phyloP scores from a whole-genome alignment of 2,888 invertebrate genomes.

The Brenthis ino region DNA sequence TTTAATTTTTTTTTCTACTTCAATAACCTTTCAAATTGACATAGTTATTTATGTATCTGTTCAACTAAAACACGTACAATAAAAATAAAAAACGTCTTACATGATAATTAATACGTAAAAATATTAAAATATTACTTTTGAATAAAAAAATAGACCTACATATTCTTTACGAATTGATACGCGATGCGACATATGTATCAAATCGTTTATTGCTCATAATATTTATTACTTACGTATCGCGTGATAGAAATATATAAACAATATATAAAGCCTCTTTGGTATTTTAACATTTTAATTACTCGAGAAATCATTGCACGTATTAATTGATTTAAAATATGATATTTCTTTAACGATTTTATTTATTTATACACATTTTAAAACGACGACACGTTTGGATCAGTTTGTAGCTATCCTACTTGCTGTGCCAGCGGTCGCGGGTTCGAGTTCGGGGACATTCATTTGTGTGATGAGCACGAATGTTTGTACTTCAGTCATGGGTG shows the following conservation, averaged over 20 bases:
- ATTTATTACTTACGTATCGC: slow-evolving; percentile 7
- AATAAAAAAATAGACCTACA: slow-evolving; percentile 4
- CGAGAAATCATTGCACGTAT: not conserved
- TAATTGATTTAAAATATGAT: not conserved
- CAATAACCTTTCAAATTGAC: too few relatives aligned
- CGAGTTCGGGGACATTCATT: too few relatives aligned
- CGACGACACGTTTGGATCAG: too few relatives aligned
- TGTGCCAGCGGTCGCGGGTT: too few relatives aligned
- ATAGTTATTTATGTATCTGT: not conserved
- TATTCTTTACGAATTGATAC: not conserved
- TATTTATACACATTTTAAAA: too few relatives aligned
- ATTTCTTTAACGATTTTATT: too few relatives aligned
- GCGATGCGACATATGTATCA: not conserved
- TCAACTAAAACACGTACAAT: not conserved
- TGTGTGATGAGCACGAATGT: too few relatives aligned
- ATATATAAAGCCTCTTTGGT: slow-evolving; percentile 13
- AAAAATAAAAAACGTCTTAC: too few relatives aligned
- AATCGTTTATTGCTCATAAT: slow-evolving; percentile 8
- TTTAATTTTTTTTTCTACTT: too few relatives aligned
- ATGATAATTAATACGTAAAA: slow-evolving; percentile 16
- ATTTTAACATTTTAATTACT: slow-evolving; percentile 16
- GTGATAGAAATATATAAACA: slow-evolving; percentile 11
- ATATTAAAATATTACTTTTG: slow-evolving; percentile 15
- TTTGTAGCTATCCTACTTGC: too few relatives aligned
- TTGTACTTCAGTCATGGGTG: too few relatives aligned